These are phyloP conservation scores for Zaprionus davidi DNA, from an alignment of 1,140 invertebrate genomes.

Conservation along the genomic window DNA sequence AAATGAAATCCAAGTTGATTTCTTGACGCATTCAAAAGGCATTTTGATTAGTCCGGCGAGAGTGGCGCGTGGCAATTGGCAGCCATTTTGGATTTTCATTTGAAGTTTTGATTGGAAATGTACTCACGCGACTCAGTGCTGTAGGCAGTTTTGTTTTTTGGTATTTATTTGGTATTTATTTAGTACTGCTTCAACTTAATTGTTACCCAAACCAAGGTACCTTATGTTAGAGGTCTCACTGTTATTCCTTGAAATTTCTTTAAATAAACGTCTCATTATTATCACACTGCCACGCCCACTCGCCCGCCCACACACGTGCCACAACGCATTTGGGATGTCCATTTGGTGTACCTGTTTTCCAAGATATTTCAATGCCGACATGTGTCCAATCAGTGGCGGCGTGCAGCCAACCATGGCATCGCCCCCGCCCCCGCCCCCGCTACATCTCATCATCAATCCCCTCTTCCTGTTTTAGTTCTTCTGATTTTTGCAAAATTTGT, in stretches of 20 bases:
- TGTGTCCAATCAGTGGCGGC: constrained; percentile 54
- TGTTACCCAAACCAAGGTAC: not conserved
- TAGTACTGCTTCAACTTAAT: not conserved
- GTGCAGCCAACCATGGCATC: constrained; percentile 39
- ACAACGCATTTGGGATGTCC: constrained; percentile 18
- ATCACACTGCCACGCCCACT: constrained; percentile 16
- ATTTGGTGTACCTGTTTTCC: constrained; percentile 47
- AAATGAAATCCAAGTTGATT: constrained; percentile 73
- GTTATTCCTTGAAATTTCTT: constrained; percentile 30
- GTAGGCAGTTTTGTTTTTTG: not conserved
- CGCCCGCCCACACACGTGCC: constrained; percentile 30
- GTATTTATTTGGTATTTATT: constrained; percentile 4
- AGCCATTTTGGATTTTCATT: constrained; percentile 62
- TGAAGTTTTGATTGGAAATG: constrained; percentile 55
- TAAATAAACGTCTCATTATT: constrained; percentile 57
- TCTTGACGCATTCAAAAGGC: constrained; percentile 74
- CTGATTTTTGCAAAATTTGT: constrained; percentile 55
- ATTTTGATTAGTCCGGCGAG: constrained; percentile 73
- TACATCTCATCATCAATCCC: not conserved
- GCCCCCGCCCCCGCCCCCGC: not conserved
- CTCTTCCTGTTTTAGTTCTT: not conserved
- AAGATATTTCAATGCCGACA: constrained; percentile 51
- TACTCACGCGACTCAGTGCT: not conserved
- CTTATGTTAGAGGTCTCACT: not conserved
- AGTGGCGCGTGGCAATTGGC: constrained; percentile 60